Percentiles rank a stretch among this genome's conserved stretches.
These are phyloP conservation scores for Anomalospiza imberbis DNA, from an alignment of 2,797 vertebrate species.

Conservation along the genomic window DNA sequence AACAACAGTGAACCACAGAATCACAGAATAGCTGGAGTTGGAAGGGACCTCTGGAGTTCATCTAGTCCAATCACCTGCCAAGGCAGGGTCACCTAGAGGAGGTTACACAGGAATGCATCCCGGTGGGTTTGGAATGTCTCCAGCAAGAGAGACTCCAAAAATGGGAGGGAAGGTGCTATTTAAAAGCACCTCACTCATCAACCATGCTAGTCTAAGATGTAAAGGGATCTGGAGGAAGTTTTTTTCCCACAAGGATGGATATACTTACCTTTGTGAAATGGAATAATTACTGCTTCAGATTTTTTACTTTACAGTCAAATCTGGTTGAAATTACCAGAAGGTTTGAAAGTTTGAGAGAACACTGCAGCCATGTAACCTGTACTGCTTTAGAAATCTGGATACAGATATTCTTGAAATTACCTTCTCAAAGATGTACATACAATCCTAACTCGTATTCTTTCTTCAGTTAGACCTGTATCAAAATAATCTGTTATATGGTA, in stretches of 20 bases:
- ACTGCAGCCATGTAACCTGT: neutral
- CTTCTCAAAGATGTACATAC: neutral
- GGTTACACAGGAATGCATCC: neutral
- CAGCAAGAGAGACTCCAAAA: neutral
- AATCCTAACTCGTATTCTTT: neutral
- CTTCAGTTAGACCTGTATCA: neutral
- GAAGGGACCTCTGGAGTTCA: neutral
- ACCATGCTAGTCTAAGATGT: neutral
- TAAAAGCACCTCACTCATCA: neutral
- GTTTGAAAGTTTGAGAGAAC: neutral
- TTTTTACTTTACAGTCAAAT: neutral
- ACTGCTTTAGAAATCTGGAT: neutral
- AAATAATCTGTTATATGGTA: neutral
- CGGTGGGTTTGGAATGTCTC: neutral
- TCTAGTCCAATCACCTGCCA: neutral
- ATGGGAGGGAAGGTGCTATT: neutral
- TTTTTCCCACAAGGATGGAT: neutral
- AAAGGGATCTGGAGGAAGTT: neutral
- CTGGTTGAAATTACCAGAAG: neutral
- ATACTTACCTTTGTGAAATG: neutral
- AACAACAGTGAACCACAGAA: neutral
- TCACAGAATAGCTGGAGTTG: neutral
- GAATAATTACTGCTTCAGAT: neutral
- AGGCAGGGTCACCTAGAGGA: neutral
- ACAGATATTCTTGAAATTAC: neutral